Base-by-base conservation (phyloP, 2,113 vertebrate genomes). In the Bos javanicus region DNA sequence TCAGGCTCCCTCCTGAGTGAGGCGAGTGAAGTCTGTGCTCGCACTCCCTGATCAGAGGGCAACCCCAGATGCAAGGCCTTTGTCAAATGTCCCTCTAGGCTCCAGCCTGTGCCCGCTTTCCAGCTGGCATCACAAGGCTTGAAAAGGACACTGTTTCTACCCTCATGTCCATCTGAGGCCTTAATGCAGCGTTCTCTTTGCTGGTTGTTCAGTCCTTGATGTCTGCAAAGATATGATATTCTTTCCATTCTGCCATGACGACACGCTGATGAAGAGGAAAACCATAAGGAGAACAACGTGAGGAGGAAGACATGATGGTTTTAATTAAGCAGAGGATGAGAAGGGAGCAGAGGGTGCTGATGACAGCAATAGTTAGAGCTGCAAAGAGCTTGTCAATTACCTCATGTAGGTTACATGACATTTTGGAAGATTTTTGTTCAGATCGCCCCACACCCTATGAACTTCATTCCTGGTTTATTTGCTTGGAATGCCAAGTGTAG, bases 21-120 rank as follows among this genome's bases (percentile, higher is more conserved):
- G 60, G 23, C 0, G 1, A 0, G 5, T 1, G 0, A 23, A 5
- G 50, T 57, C 48, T 39, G 0, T 5, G 2, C 5, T 2, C 4
- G 0, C 12, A 12, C 2, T 57, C 50, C 39, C 14, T 5, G 8
- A 12, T 5, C 28, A 25, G 19, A 25, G 26, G 28, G 7, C 21
- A n/a, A 28, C 0, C 15, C 12, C 16, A 2, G 25, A 10, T 2
- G 57, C 25, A 10, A 50, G 87, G 25, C 2, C 52, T 71, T 30
- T 25, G 6, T 26, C 9, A 4, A 39, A 6, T 17, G 17, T 71
- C 3, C 2, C 60, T 14, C 48, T 19, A 50, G 10, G 74, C 33
- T 7, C 0, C 3, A 62, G 33, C 1, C 43, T 23, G 2, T 52
- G 9, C 11, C 25, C 7, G 1, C 3, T 46, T 26, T 54, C 50